A percentile compares a stretch with the other conserved stretches of the same genome.
phyloP scores from a whole-genome alignment of 1,140 invertebrate species.

The Phymastichus coffea region DNA sequence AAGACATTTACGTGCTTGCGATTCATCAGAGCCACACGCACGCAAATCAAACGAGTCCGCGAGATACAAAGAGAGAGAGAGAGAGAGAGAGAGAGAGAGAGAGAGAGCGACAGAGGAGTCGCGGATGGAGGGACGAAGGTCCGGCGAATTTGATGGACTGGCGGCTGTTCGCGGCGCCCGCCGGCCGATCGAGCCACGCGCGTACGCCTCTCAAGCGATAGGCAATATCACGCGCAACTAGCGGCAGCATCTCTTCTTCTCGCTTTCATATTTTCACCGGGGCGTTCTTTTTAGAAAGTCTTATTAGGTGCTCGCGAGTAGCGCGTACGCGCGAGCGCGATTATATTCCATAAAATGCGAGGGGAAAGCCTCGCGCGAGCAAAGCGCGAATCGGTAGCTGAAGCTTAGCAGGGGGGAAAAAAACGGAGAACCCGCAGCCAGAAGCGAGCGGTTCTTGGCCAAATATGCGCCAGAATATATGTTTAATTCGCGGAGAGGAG shows the following conservation, averaged over 20 bases:
- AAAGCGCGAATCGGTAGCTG: constrained; percentile 22
- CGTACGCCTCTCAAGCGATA: not conserved
- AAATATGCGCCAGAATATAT: constrained; percentile 19
- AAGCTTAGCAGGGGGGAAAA: too few species aligned
- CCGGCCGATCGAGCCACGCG: not conserved
- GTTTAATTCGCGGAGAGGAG: constrained; percentile 26
- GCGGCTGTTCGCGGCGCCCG: not conserved
- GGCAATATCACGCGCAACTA: not conserved
- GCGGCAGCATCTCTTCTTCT: not conserved
- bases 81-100: too few species aligned
- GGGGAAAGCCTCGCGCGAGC: constrained; percentile 21
- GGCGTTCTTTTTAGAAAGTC: constrained; percentile 30
- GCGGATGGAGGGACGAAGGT: not conserved
- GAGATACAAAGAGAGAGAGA: too few species aligned
- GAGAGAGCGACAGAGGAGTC: not conserved
- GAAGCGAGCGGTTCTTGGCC: not conserved
- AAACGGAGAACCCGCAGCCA: constrained; percentile 14
- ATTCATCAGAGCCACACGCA: too few species aligned
- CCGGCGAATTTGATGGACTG: not conserved
- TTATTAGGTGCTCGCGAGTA: constrained; percentile 15
- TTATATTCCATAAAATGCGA: constrained; percentile 29
- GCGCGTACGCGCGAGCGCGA: constrained; percentile 10
- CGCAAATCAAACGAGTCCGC: too few species aligned
- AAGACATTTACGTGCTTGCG: constrained; percentile 13
- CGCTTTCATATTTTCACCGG: constrained; percentile 31